These are phyloP conservation scores for Esox masquinongy DNA, from an alignment of 2,797 vertebrate genomes.

Conservation along the genomic window DNA sequence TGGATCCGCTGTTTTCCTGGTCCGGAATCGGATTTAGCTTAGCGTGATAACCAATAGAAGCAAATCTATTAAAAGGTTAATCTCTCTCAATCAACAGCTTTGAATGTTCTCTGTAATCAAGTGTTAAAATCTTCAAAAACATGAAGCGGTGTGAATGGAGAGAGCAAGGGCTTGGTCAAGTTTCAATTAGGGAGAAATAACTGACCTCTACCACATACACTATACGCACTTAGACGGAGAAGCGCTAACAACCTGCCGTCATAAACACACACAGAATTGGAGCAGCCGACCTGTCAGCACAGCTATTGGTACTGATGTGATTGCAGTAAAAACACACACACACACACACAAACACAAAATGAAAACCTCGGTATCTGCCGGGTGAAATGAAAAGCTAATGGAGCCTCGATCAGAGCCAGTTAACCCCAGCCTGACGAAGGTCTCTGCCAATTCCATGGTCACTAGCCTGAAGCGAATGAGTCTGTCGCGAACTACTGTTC, in stretches of 20 bases:
- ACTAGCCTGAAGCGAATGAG: no score
- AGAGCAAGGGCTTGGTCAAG: background rate
- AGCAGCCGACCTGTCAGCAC: no score
- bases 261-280: constrained; percentile 42
- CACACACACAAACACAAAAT: no score
- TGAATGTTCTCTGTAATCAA: background rate
- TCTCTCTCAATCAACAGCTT: background rate
- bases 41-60: background rate
- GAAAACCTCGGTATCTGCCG: no score
- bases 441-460: no score
- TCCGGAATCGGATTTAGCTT: background rate
- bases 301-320: no score
- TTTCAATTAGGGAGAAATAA: background rate
- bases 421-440: no score
- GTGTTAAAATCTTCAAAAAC: background rate
- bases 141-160: background rate
- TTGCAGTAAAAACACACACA: no score
- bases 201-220: background rate
- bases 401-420: no score
- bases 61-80: background rate
- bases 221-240: background rate
- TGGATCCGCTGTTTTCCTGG: no score
- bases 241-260: background rate
- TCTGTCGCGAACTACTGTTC: no score
- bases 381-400: no score